Base-by-base conservation (phyloP, 2,113 vertebrate species). In the Rafetus swinhoei region DNA sequence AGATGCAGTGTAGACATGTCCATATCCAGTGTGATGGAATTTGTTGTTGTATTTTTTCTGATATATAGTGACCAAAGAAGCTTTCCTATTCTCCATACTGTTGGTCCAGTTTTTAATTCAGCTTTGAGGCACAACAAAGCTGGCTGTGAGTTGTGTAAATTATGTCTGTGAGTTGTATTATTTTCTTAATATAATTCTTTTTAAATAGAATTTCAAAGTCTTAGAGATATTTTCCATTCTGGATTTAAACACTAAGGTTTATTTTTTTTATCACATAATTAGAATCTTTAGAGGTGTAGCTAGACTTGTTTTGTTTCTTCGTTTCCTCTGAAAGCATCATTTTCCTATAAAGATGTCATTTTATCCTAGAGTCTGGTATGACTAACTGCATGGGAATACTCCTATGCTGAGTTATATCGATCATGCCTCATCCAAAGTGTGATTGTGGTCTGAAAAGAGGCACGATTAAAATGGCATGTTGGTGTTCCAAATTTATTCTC, bases 331-430 rank as follows among this genome's bases (percentile, higher is more conserved):
- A 90, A 93, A 93, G 80, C 12, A 91, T 45, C 45, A 45, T 45
- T 45, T 45, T 45, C 52, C 32, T 85, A 45, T 54, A 88, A 85
- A 90, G 27, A 9, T n/a, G 32, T 88, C 7, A 12, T 85, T 95
- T 94, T 92, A 77, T 60, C n/a, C n/a, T 57, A 6, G 52, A 53
- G 80, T 87, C 86, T 93, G 32, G 92, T 56, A 62, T 95, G 16
- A 90, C 82, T 94, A 35, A 87, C 69, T 93, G 94, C 1, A 15
- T 25, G 29, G 39, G 82, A 89, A 60, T 85, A 8, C 4, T 86
- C 90, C 56, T 74, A n/a, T 86, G 7, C 27, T 80, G 84, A 82
- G 80, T 84, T 82, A 0, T 11, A 82, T 1, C 2, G 74, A 32
- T 24, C 60, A 69, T 93, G 29, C 76, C 90, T 25, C 89, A 59